Conservation (phyloP, 2,888 invertebrate species). For the Pecten maximus region DNA sequence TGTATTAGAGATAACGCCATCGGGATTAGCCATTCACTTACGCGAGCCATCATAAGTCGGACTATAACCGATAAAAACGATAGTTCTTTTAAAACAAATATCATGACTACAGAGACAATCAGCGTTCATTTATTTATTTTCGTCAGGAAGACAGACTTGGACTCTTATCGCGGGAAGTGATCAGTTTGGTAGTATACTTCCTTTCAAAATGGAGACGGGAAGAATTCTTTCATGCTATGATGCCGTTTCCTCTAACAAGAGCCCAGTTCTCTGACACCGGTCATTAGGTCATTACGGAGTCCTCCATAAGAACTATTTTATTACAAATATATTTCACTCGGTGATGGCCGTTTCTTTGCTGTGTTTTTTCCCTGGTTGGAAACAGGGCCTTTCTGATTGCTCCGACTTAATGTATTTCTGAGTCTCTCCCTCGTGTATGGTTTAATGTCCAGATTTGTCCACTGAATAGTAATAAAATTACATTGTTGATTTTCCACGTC, state of each 20-base stretch:
- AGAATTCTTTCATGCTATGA: not conserved
- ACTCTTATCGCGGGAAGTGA: not conserved
- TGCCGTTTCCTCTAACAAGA: not conserved
- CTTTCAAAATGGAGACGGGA: not conserved
- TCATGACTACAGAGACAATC: not conserved
- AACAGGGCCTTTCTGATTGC: not conserved
- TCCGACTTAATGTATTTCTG: not conserved
- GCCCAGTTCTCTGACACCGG: not conserved
- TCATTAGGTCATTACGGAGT: not conserved
- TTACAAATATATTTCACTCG: constrained; percentile 30
- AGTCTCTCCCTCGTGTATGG: not conserved
- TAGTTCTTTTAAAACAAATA: constrained; percentile 26
- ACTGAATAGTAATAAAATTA: not conserved
- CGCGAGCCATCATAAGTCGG: constrained; percentile 23
- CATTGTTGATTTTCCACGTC: constrained; percentile 44
- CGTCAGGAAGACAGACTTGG: not conserved
- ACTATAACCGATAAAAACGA: not conserved
- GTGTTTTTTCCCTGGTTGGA: not conserved
- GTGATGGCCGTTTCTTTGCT: not conserved
- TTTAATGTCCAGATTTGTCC: not conserved
- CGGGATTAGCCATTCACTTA: constrained; percentile 9
- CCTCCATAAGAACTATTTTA: constrained; percentile 18
- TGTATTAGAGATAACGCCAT: not conserved
- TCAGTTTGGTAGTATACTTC: not conserved
- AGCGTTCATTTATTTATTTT: not conserved